Evolutionary conservation across 2,797 vertebrate species (phyloP), one percentile per base, ranked within the genome.

Genomic region (Leptodon cayanensis): DNA sequence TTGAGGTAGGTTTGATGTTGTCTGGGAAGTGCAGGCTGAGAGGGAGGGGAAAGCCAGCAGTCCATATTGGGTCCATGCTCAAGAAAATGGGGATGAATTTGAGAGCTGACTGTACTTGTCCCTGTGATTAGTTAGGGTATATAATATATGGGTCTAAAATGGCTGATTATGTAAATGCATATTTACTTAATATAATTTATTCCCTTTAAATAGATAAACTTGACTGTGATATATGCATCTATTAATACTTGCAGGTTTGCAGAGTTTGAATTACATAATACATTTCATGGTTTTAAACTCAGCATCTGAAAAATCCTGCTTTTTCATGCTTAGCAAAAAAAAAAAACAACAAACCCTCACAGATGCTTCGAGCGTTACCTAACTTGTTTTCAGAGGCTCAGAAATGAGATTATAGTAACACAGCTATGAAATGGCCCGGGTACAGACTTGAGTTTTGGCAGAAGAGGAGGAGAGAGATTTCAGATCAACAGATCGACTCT

Each of bases 331-430:
- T 57, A 58, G 16, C 16, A 67, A 11, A 78, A 84, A 70, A 49
- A 25, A 31, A 8, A 12, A 19, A 69, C 16, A 42, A 42, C 40
- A 40, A 40, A 39, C 40, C 16, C 19, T 18, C 49, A 46, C 71
- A 87, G 88, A 80, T 94, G 73, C 63, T 94, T 80, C 63, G 61
- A 74, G 58, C 2, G 3, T 97, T 94, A 92, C 78, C 87, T 92
- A 95, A 97, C 86, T 89, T 95, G 93, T 96, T 97, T 96, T 89
- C 57, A 93, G 76, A 94, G 61, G 72, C 74, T 95, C 63, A 44
- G 74, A 91, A 92, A 85, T 85, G 49, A 90, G 87, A 92, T 94
- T 94, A 80, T 50, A 62, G 81, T 81, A 78, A 90, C 77, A 81
- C 58, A 49, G 69, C 37, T 83, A 28, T 66, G 67, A 87, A 95